phyloP scores from a whole-genome alignment of 2,113 vertebrate genomes.

The Charina bottae region DNA sequence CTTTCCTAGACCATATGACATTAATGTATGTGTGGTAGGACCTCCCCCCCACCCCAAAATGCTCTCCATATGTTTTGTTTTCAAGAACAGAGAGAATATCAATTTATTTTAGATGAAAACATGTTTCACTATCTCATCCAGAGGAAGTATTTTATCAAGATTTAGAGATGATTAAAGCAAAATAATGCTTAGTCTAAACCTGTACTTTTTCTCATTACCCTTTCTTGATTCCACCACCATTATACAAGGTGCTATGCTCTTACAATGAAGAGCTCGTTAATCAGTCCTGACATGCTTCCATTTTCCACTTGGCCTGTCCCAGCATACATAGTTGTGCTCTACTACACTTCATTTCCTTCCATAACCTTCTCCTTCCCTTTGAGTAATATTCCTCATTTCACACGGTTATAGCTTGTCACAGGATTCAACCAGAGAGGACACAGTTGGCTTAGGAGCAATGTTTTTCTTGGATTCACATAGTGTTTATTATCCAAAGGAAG shows the following conservation, averaged over 20 bases:
- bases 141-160: constrained; percentile 21
- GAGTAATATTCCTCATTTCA: constrained; percentile 60
- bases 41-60: neutral
- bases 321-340: constrained; percentile 58
- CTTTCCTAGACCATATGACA: too few species aligned
- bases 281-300: constrained; percentile 64
- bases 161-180: constrained; percentile 64
- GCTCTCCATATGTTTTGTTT: neutral
- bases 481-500: constrained; percentile 11
- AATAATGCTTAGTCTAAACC: constrained; percentile 61
- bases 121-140: neutral
- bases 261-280: constrained; percentile 64
- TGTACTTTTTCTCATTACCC: constrained; percentile 60
- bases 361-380: constrained; percentile 56
- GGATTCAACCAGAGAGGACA: constrained; percentile 46
- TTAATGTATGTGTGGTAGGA: neutral
- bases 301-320: constrained; percentile 66
- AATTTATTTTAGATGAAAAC: neutral
- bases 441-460: constrained; percentile 16
- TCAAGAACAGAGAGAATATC: neutral
- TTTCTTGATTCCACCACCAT: constrained; percentile 63
- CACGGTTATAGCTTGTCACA: constrained; percentile 30
- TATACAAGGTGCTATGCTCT: constrained; percentile 59
- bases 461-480: constrained; percentile 40
- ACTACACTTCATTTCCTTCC: constrained; percentile 56